Conservation (phyloP, 2,113 vertebrate species). For the Quiscalus mexicanus region DNA sequence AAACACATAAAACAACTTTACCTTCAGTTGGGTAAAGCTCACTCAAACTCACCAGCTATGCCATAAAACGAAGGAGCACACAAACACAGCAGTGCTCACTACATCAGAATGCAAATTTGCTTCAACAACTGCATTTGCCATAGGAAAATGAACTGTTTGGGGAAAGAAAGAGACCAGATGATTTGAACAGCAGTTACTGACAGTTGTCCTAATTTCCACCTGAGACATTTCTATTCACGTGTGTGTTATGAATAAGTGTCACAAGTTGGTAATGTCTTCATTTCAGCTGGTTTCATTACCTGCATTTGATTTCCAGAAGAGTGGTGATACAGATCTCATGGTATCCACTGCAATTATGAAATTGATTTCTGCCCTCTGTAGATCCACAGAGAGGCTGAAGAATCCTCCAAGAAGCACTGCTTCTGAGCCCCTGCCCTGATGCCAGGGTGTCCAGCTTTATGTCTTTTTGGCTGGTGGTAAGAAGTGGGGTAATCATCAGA, state of each 20-base stretch:
- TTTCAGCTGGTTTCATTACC: slow-evolving; percentile 17
- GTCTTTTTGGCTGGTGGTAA: neutral
- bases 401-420: rapidly evolving
- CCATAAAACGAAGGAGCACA: neutral
- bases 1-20: neutral
- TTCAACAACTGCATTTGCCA: neutral
- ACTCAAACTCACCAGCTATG: neutral
- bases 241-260: neutral
- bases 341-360: slow-evolving; percentile 4
- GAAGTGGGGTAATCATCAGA: neutral
- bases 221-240: neutral
- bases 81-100: rapidly evolving
- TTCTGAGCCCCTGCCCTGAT: neutral
- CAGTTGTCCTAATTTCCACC: neutral
- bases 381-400: neutral
- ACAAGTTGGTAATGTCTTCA: neutral
- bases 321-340: slow-evolving; percentile 18
- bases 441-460: neutral
- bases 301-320: neutral
- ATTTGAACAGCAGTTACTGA: neutral
- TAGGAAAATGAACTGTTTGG: neutral
- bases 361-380: slow-evolving; percentile 21
- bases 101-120: neutral
- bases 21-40: neutral
- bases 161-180: neutral